Base-by-base conservation (phyloP, 1,140 invertebrate species). In the Periplaneta americana region DNA sequence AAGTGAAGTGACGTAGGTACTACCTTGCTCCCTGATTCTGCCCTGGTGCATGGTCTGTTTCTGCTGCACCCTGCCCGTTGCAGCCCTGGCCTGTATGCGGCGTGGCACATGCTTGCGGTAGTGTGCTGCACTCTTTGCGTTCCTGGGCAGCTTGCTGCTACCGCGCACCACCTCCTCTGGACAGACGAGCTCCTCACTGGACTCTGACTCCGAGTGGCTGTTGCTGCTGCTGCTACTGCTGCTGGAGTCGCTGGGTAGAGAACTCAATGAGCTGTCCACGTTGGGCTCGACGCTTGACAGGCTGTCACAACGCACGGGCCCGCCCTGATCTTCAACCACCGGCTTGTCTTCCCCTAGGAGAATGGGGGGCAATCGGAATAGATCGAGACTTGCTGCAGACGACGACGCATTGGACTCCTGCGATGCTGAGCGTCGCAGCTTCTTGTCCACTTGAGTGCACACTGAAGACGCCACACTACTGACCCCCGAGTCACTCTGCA, bases 11-110 rank as follows among this genome's bases (percentile, higher is more conserved):
- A n/a, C n/a, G n/a, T n/a, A n/a, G n/a, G n/a, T n/a, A n/a, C n/a
- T n/a, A 91, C 93, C 94, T 92, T 95, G 94, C 87, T 95, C 94
- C 84, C 93, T 91, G 85, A 94, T 93, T 86, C 93, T 94, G 82
- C 84, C 82, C 85, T 86, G 74, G 85, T 85, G 79, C 35, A 87
- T 87, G 5, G 88, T 84, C 85, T 86, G 84, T 83, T 84, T 84
- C 80, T 87, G 86, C 32, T 87, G 86, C 39, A 90, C 83, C 83
- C 89, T 82, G 89, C 89, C 85, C 85, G 91, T 85, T 86, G 89
- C 80, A 86, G 89, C 83, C 80, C 88, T 78, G 10, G 84, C 83
- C 85, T 89, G 90, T 37, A 89, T 88, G 81, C 92, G 86, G 34
- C 75, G 34, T 17, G 80, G n/a, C 34, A 76, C 28, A 74, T 79